Conservation (phyloP, 2,888 invertebrate genomes). For the Lathronympha strigana region DNA sequence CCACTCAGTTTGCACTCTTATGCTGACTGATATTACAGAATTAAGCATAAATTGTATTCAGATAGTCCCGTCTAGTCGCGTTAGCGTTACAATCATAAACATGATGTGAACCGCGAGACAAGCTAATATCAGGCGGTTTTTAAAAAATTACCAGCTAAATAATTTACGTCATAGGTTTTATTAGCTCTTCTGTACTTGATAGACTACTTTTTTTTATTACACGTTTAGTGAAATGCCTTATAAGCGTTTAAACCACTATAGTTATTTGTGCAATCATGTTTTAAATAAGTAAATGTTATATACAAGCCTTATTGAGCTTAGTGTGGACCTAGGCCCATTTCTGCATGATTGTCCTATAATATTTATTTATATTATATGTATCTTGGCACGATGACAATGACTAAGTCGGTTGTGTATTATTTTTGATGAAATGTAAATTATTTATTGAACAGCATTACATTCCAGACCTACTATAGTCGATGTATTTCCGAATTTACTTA, state of each 20-base stretch:
- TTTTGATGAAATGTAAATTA: constrained; percentile 36
- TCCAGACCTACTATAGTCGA: constrained; percentile 31
- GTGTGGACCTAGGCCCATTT: too few relatives aligned
- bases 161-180: too few relatives aligned
- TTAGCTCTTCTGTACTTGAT: too few relatives aligned
- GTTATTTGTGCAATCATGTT: constrained; percentile 2
- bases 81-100: neutral
- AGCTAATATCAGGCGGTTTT: too few relatives aligned
- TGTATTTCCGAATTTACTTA: constrained; percentile 42
- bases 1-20: too few relatives aligned
- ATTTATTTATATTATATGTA: too few relatives aligned
- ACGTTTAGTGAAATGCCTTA: constrained; percentile 4
- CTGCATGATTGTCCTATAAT: too few relatives aligned
- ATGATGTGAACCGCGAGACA: neutral
- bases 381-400: constrained; percentile 28
- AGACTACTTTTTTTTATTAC: neutral
- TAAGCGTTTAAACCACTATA: neutral
- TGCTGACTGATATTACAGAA: neutral
- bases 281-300: neutral
- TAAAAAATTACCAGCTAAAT: too few relatives aligned
- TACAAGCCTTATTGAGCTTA: too few relatives aligned
- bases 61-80: neutral
- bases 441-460: constrained; percentile 36
- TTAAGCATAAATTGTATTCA: neutral
- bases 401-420: constrained; percentile 23